Base-by-base conservation (phyloP, 1,140 invertebrate genomes). In the Scaptomyza graminum region DNA sequence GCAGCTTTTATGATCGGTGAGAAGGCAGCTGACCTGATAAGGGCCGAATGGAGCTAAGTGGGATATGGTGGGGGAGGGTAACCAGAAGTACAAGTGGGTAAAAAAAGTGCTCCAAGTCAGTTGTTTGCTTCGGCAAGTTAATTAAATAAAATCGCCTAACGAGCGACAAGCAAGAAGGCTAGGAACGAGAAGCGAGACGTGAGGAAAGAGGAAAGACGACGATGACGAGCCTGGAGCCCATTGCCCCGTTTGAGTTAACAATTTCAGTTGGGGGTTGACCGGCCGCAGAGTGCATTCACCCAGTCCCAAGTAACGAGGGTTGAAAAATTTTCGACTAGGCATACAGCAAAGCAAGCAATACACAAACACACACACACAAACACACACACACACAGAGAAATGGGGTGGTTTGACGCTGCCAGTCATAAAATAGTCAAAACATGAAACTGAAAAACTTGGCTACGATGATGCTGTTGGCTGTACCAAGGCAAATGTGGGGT, bases 1-100 rank as follows among this genome's bases (percentile, higher is more conserved):
- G 94, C 94, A 0, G 94, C 95, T 7, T 94, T 94, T 62, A 98
- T 98, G 97, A 95, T 98, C 56, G 97, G 95, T 0, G 97, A 98
- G 92, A 98, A 97, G 92, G 96, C 94, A 0, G 94, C 96, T 0
- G 96, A 97, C 91, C 93, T 98, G 91, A 96, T 98, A 34, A 95
- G 95, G 77, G 90, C 91, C 34, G 91, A 93, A 3, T 96, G 96
- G 16, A 25, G 11, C 15, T 22, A 22, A 22, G 12, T 31, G 25
- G 13, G 39, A 9, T 12, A 16, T 28, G 22, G 16, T 28, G 22
- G 12, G 37, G 6, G n/a, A 11, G 25, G 13, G 56, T 15, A 56
- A n/a, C 43, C 31, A 39, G 34, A 25, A 31, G 61, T 9, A 31
- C n/a, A 28, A 6, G 3, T 54, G 31, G 15, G 5, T 6, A 12